phyloP scores from a whole-genome alignment of 1,140 invertebrate genomes.

The Bacillus rossius region DNA sequence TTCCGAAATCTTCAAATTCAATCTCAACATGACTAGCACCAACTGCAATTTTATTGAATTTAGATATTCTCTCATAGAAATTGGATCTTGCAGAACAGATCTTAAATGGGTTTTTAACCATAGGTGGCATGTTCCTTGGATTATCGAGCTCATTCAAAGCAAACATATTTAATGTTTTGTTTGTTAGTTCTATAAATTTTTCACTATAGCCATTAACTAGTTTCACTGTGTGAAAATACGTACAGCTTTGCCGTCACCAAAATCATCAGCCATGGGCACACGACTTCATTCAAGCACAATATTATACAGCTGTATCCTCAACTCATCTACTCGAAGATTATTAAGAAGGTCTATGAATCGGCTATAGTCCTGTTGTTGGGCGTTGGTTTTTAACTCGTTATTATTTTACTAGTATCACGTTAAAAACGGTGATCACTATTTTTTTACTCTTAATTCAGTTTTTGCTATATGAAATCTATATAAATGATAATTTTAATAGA shows the following conservation, averaged over 20 bases:
- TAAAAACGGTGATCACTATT: too few species aligned
- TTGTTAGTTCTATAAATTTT: constrained; percentile 6
- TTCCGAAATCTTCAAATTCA: constrained; percentile 11
- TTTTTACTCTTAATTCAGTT: too few species aligned
- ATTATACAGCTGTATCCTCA: constrained; percentile 13
- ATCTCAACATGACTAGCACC: constrained; percentile 20
- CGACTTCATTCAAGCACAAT: constrained; percentile 12
- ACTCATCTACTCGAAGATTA: constrained; percentile 17
- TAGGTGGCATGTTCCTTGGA: constrained; percentile 7
- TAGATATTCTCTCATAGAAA: constrained; percentile 18
- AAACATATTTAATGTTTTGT: constrained; percentile 7
- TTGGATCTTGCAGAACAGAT: constrained; percentile 13
- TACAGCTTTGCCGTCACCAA: constrained; percentile 15
- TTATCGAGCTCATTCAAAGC: constrained; percentile 14
- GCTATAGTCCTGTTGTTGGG: constrained; percentile 6
- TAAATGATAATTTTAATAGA: too few species aligned
- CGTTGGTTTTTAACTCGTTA: constrained; percentile 6
- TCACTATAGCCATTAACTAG: constrained; percentile 16
- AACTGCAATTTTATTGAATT: constrained; percentile 13
- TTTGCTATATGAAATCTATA: too few species aligned
- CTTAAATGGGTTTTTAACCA: constrained; percentile 4
- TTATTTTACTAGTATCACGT: too few species aligned
- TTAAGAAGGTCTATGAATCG: constrained; percentile 21
- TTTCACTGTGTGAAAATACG: constrained; percentile 18
- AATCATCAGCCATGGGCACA: constrained; percentile 2